These are phyloP conservation scores for Pangasius larnaudii DNA, from an alignment of 2,797 vertebrate species.

Conservation along the genomic window DNA sequence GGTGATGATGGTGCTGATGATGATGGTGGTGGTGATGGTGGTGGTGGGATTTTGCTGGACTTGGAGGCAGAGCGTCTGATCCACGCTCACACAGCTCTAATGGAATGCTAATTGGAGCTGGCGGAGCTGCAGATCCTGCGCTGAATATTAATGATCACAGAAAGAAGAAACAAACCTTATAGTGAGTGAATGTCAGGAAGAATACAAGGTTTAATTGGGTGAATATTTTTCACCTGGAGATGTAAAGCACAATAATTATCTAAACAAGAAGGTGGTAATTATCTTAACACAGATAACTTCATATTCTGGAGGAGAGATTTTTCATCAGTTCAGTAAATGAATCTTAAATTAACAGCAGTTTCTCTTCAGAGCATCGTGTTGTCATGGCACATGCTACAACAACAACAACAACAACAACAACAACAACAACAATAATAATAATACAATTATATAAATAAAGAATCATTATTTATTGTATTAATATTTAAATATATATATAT, in stretches of 20 bases:
- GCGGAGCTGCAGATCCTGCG: slow-evolving; percentile 6
- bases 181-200: background rate
- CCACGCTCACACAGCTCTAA: slow-evolving; percentile 29
- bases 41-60: slow-evolving; percentile 18
- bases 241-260: background rate
- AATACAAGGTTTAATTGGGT: background rate
- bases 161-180: background rate
- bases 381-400: no score
- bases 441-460: no score
- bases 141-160: slow-evolving; percentile 40
- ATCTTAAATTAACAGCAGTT: background rate
- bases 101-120: slow-evolving; percentile 46
- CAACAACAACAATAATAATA: no score
- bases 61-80: slow-evolving; percentile 12
- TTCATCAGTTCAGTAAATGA: background rate
- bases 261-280: background rate
- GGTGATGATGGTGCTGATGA: background rate
- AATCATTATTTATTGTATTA: no score
- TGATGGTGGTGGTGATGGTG: background rate
- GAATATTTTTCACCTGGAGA: background rate
- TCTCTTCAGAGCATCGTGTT: no score
- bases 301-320: background rate
- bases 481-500: background rate
- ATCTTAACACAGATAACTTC: background rate
- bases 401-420: no score